phyloP scores from a whole-genome alignment of 2,113 vertebrate species.

The Eudorcas thomsonii region DNA sequence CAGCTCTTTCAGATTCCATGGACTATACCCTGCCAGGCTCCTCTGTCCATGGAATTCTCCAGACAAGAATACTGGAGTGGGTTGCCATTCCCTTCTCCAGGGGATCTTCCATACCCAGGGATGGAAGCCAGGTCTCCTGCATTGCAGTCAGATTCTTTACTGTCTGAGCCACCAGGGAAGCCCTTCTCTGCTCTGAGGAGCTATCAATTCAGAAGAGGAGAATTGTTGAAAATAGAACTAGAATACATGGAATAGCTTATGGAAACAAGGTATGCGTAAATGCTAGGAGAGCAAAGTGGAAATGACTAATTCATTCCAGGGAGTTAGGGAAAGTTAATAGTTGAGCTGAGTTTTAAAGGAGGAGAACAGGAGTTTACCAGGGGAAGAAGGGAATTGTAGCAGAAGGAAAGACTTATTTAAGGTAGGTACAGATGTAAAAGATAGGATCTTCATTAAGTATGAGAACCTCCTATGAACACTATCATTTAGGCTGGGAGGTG shows the following conservation, averaged over 20 bases:
- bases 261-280: background rate
- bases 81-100: background rate
- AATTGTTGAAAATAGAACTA: background rate
- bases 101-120: background rate
- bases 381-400: background rate
- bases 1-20: background rate
- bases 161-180: background rate
- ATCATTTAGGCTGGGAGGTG: background rate
- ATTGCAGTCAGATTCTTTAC: background rate
- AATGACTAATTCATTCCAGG: background rate
- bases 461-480: background rate
- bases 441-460: background rate
- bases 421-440: background rate
- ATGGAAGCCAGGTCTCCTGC: background rate
- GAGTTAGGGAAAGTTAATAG: background rate
- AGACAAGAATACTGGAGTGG: background rate
- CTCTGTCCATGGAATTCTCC: background rate
- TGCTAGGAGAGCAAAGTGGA: background rate
- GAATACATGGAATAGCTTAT: background rate
- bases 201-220: background rate
- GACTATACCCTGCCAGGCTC: background rate
- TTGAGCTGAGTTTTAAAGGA: background rate
- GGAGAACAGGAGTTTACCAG: background rate
- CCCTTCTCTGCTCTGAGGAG: background rate
- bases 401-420: background rate